Evolutionary conservation across 2,888 invertebrate species (phyloP).

Genomic region (Cynaeus angustus): DNA sequence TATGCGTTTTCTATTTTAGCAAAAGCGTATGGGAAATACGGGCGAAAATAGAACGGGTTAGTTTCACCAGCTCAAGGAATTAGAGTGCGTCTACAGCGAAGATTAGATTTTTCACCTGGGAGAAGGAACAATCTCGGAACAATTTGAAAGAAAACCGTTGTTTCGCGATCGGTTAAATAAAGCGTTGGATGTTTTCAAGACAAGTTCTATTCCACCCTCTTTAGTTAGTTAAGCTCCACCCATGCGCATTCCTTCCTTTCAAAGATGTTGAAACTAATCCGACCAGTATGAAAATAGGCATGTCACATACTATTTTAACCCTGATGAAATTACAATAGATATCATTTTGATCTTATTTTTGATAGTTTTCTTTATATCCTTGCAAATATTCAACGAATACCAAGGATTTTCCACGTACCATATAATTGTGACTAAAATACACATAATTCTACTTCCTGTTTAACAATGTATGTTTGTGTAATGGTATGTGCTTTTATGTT

Average conservation of each 20-base stretch:
- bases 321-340: too few species aligned
- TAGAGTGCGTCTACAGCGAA: neutral
- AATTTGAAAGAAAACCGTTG: neutral
- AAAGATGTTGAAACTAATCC: too few species aligned
- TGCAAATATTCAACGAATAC: neutral
- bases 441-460: conserved; percentile 8
- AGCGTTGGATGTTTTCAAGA: too few species aligned
- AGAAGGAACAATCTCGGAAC: neutral
- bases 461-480: conserved; percentile 7
- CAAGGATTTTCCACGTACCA: neutral
- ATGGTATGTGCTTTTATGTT: neutral
- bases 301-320: too few species aligned
- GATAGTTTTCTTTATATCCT: too few species aligned
- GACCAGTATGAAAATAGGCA: too few species aligned
- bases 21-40: conserved; percentile 16
- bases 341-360: too few species aligned
- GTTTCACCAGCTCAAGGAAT: conserved; percentile 34
- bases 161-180: too few species aligned
- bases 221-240: too few species aligned
- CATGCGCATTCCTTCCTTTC: too few species aligned
- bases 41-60: conserved; percentile 27
- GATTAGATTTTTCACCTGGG: too few species aligned
- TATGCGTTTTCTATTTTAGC: conserved; percentile 41
- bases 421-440: conserved; percentile 2
- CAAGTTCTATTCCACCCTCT: too few species aligned